Evolutionary conservation across 30 jellyfish, hydroid and myxozoan species (phyloP), one percentile per base, ranked within the genome.

Genomic region (Pelagia noctiluca): DNA sequence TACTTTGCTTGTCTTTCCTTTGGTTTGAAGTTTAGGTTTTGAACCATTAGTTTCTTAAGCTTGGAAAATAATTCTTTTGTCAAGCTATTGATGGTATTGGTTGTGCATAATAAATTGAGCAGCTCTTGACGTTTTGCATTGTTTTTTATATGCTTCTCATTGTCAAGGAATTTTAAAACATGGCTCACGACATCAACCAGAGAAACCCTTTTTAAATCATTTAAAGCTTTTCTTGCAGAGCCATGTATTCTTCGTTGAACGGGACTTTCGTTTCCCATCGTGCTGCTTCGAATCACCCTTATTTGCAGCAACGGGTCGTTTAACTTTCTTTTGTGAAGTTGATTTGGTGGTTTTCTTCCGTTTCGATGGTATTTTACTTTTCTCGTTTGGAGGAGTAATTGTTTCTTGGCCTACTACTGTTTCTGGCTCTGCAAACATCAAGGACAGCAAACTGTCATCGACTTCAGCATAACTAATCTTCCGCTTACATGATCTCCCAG

Each of bases 391-490:
- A n/a, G n/a, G n/a, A n/a, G n/a, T n/a, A n/a, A n/a, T 34, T 12
- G 82, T 21, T 69, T 69, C 65, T 69, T 69, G 65, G 65, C 25
- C 65, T 69, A 25, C 66, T 33, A 24, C 31, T 28, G n/a, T n/a
- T n/a, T 69, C 74, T 29, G 29, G 66, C 65, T 28, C 82, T 21
- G 66, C 65, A 69, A 69, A 69, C 13, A 35, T 69, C 66, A 8
- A 24, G 32, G 82, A 69, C 37, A 71, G 70, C 22, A 71, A 48
- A 71, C 78, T 65, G 78, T 71, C 84, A 71, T 71, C 84, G 46
- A 37, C 70, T 36, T 71, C 42, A 21, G 67, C 47, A 36, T 71
- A 71, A 48, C 22, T 71, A 19, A 71, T 42, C 49, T 71, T 37
- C 24, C 84, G 19, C 84, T 71, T 71, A 36, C 84, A 71, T 5